Conservation (phyloP, 2,888 invertebrate genomes). For the Abrostola tripartita region DNA sequence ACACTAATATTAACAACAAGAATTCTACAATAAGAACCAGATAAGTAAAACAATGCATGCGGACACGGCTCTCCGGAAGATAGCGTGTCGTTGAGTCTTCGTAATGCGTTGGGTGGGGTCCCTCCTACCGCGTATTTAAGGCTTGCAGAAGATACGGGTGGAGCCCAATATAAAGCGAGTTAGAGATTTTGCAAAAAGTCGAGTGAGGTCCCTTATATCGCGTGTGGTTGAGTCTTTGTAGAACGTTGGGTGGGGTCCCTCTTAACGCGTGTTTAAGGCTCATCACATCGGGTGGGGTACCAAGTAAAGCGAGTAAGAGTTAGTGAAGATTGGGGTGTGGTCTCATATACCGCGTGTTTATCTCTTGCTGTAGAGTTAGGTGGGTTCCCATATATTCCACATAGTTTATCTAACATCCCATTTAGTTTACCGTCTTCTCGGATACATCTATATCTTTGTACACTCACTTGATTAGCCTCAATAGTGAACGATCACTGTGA, state of each 20-base stretch:
- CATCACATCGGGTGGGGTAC: neutral
- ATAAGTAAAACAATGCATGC: constrained; percentile 62
- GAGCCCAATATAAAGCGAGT: neutral
- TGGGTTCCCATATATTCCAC: neutral
- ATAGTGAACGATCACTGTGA: too few species aligned
- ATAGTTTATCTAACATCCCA: too few species aligned
- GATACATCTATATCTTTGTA: too few species aligned
- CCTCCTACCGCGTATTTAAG: constrained; percentile 7
- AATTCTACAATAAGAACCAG: constrained; percentile 36
- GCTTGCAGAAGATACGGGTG: neutral
- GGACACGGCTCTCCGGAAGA: constrained; percentile 71
- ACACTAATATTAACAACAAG: neutral
- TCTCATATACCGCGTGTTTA: neutral
- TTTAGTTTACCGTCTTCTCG: too few species aligned
- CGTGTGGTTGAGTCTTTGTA: neutral
- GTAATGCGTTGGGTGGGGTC: constrained; percentile 24
- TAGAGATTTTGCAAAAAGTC: too few species aligned
- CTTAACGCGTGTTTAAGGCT: too few species aligned
- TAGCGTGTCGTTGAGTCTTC: constrained; percentile 40
- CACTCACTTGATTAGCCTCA: too few species aligned
- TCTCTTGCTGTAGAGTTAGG: neutral
- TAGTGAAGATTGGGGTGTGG: neutral
- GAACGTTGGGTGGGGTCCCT: neutral
- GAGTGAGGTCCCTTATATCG: neutral
- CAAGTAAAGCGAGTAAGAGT: neutral